Evolutionary conservation across 92 coral and sea anemone genomes (phyloP), one percentile per base, ranked within the genome.

Genomic region (Bergia sp.): DNA sequence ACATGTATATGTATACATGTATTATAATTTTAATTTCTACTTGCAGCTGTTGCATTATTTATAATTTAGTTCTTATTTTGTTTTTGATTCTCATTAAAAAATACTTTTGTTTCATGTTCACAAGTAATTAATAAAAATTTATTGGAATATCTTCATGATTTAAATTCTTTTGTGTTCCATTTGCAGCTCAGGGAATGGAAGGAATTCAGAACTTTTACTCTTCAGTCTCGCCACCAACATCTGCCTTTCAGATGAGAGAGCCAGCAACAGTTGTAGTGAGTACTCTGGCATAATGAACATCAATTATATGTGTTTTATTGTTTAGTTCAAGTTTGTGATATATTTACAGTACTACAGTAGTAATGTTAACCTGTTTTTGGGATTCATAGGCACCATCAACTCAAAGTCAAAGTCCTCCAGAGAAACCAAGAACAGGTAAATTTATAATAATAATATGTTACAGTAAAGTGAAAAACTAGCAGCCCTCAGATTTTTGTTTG

Each of bases 181-280:
- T 40, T 89, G 86, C 91, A 78, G 91, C 92, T 29, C 90, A 85
- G 64, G 95, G 94, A 9, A 90, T 77, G 72, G 90, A 91, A 85
- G 85, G 90, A 74, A 90, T 87, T 39, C 88, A 85, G 76, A 90
- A 91, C 58, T 94, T 94, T 89, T 94, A 91, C 89, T 89, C 95
- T 15, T 94, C 97, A 39, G 91, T 94, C 13, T 94, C 97, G 6
- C 97, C 94, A 75, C 97, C 97, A 15, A 94, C 88, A 0, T 91
- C 95, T 37, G 55, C 95, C 39, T 94, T 94, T 89, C 92, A 91
- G 92, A 91, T 94, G 58, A 91, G 86, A 73, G 95, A 93, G 6
- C 45, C 86, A 72, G 2, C 80, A 5, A 53, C 91, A 8, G 11
- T 87, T 37, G 45, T 69, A 71, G 96, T 94, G 87, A 85, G 87